Evolutionary conservation across 2,888 invertebrate species (phyloP).

Genomic region (Hemicrepidius hirtus): DNA sequence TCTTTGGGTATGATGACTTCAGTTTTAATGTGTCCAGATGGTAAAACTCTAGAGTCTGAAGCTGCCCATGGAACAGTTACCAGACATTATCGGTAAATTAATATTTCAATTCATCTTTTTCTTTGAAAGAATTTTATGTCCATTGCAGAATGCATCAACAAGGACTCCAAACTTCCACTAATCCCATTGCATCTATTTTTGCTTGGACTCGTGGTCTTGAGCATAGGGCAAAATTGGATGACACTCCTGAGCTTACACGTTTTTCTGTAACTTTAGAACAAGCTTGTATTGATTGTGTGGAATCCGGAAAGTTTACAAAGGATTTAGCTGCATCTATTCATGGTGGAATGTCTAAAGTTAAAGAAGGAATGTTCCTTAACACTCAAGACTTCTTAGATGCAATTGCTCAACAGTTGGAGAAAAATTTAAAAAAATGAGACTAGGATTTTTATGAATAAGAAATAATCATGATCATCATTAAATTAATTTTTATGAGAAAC

Average conservation of each 20-base stretch:
- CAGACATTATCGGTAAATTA: slow-evolving; percentile 81
- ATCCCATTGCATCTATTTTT: slow-evolving; percentile 93
- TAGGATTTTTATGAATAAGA: background rate
- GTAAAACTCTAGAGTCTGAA: slow-evolving; percentile 91
- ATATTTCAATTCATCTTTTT: background rate
- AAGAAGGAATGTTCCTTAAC: slow-evolving; percentile 87
- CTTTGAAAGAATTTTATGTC: too few relatives aligned
- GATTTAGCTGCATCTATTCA: slow-evolving; percentile 92
- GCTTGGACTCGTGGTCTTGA: slow-evolving; percentile 92
- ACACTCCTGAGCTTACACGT: slow-evolving; percentile 82
- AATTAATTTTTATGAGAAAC: background rate
- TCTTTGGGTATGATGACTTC: slow-evolving; percentile 94
- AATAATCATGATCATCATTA: background rate
- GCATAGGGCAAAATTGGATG: slow-evolving; percentile 89
- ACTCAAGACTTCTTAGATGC: slow-evolving; percentile 92
- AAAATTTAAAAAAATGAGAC: slow-evolving; percentile 65
- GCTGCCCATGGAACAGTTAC: slow-evolving; percentile 96
- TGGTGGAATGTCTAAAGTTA: slow-evolving; percentile 87
- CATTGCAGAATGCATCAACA: slow-evolving; percentile 85
- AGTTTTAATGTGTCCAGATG: slow-evolving; percentile 91
- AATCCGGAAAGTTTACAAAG: slow-evolving; percentile 91
- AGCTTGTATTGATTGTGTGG: slow-evolving; percentile 89
- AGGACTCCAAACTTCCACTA: slow-evolving; percentile 90
- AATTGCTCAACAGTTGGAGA: slow-evolving; percentile 83
- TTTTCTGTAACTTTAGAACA: slow-evolving; percentile 84